Evolutionary conservation across 2,113 vertebrate species (phyloP).

Genomic region (Argyrosomus japonicus): DNA sequence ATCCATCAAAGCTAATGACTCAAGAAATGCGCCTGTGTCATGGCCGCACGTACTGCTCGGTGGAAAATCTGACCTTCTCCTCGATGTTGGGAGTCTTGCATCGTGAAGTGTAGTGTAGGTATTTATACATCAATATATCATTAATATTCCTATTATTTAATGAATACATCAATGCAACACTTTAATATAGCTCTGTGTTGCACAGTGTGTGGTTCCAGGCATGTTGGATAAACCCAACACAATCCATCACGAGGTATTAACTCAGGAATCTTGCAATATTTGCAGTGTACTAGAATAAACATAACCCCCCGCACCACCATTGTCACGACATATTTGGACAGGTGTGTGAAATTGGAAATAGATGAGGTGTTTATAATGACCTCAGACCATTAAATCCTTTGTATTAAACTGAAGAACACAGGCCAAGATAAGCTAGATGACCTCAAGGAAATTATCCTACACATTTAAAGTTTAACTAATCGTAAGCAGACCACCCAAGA

Average conservation of each 20-base stretch:
- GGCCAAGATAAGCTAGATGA: slow-evolving; percentile 30
- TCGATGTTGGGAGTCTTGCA: slow-evolving; percentile 9
- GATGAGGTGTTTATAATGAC: slow-evolving; percentile 52
- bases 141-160: background rate
- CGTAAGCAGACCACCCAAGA: slow-evolving; percentile 66
- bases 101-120: no score
- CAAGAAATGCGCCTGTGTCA: slow-evolving; percentile 27
- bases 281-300: slow-evolving; percentile 59
- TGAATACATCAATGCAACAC: background rate
- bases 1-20: slow-evolving; percentile 55
- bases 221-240: slow-evolving; percentile 33
- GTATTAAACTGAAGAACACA: slow-evolving; percentile 15
- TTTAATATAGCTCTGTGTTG: background rate
- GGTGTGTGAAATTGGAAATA: slow-evolving; percentile 63
- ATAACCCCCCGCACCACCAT: slow-evolving; percentile 7
- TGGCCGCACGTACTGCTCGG: slow-evolving; percentile 5
- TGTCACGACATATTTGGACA: slow-evolving; percentile 58
- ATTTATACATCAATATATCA: background rate
- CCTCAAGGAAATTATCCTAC: slow-evolving; percentile 30
- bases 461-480: slow-evolving; percentile 39
- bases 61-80: slow-evolving; percentile 45
- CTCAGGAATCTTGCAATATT: slow-evolving; percentile 63
- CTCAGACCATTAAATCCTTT: slow-evolving; percentile 45
- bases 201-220: slow-evolving; percentile 13
- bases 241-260: slow-evolving; percentile 43